Evolutionary conservation across 2,797 vertebrate species (phyloP).

Genomic region (Ibycter americanus): DNA sequence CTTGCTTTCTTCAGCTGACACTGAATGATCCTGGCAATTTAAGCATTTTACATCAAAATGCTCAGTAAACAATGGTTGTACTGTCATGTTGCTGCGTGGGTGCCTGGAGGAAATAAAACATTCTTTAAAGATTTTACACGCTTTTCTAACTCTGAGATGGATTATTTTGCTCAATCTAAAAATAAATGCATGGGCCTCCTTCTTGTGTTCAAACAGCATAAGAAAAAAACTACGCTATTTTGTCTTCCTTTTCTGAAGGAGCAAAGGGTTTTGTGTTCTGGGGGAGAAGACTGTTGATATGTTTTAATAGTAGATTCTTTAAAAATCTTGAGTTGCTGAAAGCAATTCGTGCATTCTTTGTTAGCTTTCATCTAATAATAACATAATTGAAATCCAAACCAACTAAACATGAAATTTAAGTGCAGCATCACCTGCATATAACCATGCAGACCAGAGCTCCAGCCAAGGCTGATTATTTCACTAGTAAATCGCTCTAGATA

Average conservation of each 20-base stretch:
- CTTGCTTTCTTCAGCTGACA: conserved; percentile 26
- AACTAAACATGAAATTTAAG: background rate
- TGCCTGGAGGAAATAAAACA: conserved; percentile 23
- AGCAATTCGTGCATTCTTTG: background rate
- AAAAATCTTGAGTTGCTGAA: background rate
- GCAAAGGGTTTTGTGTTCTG: background rate
- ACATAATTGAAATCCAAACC: background rate
- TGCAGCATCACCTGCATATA: background rate
- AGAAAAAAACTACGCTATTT: background rate
- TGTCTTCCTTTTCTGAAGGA: background rate
- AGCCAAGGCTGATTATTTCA: background rate
- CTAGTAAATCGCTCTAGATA: background rate
- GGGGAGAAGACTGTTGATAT: background rate
- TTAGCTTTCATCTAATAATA: background rate
- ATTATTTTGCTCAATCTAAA: conserved; percentile 40
- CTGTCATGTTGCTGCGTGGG: background rate
- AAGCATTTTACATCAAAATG: conserved; percentile 38
- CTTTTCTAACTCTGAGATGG: conserved; percentile 48
- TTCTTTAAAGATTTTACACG: conserved; percentile 40
- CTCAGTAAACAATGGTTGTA: conserved; percentile 3
- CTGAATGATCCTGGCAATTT: background rate
- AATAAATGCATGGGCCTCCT: background rate
- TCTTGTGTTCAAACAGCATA: background rate
- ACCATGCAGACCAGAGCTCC: background rate
- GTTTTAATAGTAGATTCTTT: background rate